These are phyloP conservation scores for Lordiphosa stackelbergi DNA, from an alignment of 1,140 invertebrate genomes.

Conservation along the genomic window DNA sequence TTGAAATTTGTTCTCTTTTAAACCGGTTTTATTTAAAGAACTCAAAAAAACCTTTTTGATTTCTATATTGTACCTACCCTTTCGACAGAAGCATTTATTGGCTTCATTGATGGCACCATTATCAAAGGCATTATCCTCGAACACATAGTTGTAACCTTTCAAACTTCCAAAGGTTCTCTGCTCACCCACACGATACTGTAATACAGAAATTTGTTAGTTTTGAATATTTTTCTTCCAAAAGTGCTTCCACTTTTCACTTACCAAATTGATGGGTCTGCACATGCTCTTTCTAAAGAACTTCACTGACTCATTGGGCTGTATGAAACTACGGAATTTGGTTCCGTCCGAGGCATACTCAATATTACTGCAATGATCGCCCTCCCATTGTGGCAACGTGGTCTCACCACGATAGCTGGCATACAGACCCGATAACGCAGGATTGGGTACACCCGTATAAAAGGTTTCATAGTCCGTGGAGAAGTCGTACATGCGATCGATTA, in stretches of 20 bases:
- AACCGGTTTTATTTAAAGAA: no score
- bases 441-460: constrained; percentile 85
- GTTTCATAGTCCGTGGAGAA: constrained; percentile 89
- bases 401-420: constrained; percentile 87
- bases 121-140: constrained; percentile 85
- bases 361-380: constrained; percentile 83
- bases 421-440: constrained; percentile 82
- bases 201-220: constrained; percentile 1
- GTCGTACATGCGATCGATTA: constrained; percentile 93
- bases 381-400: constrained; percentile 86
- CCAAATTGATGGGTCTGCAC: constrained; percentile 85
- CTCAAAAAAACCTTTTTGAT: not conserved
- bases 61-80: constrained; percentile 75
- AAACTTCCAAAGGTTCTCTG: constrained; percentile 79
- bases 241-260: constrained; percentile 54
- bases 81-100: constrained; percentile 88
- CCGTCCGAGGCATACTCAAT: constrained; percentile 89
- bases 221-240: no score
- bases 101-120: constrained; percentile 84
- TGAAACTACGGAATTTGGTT: constrained; percentile 87
- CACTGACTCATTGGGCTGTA: constrained; percentile 83
- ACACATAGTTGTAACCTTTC: constrained; percentile 82
- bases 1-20: no score
- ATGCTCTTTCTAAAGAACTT: constrained; percentile 90
- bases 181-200: constrained; percentile 81